Evolutionary conservation across 1,140 invertebrate species (phyloP), one percentile per base, ranked within the genome.

Genomic region (Drosophila biarmipes): DNA sequence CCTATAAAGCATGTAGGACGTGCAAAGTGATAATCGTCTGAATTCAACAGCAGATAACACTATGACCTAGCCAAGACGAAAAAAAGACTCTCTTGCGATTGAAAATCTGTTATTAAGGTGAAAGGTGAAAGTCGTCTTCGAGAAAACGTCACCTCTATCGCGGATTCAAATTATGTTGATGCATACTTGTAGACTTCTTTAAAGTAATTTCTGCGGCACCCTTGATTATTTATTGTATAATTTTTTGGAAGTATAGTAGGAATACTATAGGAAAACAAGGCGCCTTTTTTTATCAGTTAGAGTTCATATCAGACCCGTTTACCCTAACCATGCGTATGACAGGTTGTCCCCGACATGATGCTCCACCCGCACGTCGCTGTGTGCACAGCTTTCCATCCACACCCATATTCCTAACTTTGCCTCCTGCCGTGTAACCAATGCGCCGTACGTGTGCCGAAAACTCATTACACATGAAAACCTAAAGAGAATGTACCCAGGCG

Each of bases 1-100:
- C 76, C 80, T 77, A 84, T 85, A 84, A 86, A 77, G 77, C 77
- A 78, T 77, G 58, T 52, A 73, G 79, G 68, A 85, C 82, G 81
- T 85, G 81, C 73, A 62, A 87, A 81, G 78, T 85, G 81, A 85
- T 86, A 86, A 85, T 74, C 78, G 43, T 31, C 58, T 31, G 63
- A 64, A 62, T 62, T 57, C 72, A 69, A 66, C 52, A 52, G 56
- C 7, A 27, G 8, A 11, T 2, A 40, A 2, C 11, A 0, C 7
- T 19, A 8, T 6, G 2, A 29, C 24, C 15, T 15, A 17, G 10
- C 17, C 15, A 54, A 48, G 17, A 5, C 10, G 19, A 12, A 21
- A n/a, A n/a, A n/a, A n/a, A n/a, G n/a, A n/a, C n/a, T n/a, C n/a
- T n/a, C n/a, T n/a, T n/a, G n/a, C n/a, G n/a, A n/a, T n/a, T n/a